phyloP scores from a whole-genome alignment of 2,113 vertebrate species.

The Oryzias woworae region DNA sequence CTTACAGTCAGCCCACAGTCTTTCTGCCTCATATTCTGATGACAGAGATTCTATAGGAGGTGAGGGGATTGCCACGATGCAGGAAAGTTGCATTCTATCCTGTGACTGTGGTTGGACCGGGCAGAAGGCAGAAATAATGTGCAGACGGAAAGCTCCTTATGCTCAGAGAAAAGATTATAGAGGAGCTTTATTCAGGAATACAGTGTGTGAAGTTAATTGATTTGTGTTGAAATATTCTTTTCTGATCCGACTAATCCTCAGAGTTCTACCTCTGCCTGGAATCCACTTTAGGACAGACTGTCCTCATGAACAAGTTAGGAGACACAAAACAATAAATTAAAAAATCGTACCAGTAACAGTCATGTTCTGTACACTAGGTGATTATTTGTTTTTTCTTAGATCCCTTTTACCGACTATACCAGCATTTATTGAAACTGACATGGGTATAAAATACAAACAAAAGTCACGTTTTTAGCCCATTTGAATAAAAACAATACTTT shows the following conservation, averaged over 20 bases:
- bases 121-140: slow-evolving; percentile 66
- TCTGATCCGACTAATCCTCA: slow-evolving; percentile 60
- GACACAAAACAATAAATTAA: slow-evolving; percentile 5
- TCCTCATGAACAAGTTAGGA: slow-evolving; percentile 24
- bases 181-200: slow-evolving; percentile 72
- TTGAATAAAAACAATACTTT: no score
- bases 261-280: slow-evolving; percentile 42
- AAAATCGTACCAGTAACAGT: background rate
- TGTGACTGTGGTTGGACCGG: slow-evolving; percentile 51
- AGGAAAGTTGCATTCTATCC: slow-evolving; percentile 26
- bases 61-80: slow-evolving; percentile 23
- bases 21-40: slow-evolving; percentile 32
- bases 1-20: background rate
- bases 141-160: slow-evolving; percentile 78
- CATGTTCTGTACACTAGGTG: no score
- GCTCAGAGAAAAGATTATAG: slow-evolving; percentile 73
- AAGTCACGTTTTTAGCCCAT: no score
- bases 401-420: no score
- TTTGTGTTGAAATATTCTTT: slow-evolving; percentile 73
- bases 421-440: no score
- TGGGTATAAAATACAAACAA: no score
- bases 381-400: no score
- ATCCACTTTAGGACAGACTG: slow-evolving; percentile 44
- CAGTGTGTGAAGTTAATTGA: slow-evolving; percentile 70
- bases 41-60: slow-evolving; percentile 51